A percentile compares a stretch with the other conserved stretches of the same genome.
These are phyloP conservation scores for Catagonus wagneri DNA, from an alignment of 2,113 vertebrate genomes.

Conservation along the genomic window DNA sequence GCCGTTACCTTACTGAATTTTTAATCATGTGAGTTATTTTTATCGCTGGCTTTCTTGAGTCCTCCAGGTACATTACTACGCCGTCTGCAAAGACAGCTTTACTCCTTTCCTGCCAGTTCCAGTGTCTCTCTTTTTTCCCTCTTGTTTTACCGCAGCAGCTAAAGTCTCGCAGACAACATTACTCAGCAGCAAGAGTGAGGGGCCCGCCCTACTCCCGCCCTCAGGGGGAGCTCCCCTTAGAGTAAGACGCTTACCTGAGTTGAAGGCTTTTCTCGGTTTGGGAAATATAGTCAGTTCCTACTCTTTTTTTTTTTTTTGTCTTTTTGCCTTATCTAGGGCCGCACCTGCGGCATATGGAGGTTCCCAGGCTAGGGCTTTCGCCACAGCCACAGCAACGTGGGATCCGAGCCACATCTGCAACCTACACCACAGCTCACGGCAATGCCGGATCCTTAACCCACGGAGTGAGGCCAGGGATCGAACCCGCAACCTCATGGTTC, in stretches of 20 bases:
- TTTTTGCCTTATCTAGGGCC: too few species aligned
- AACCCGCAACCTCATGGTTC: too few species aligned
- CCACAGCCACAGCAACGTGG: too few species aligned
- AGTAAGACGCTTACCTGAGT: not conserved
- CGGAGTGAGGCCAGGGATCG: too few species aligned
- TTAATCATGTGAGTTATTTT: not conserved
- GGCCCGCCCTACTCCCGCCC: not conserved
- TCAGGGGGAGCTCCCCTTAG: not conserved
- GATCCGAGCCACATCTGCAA: too few species aligned
- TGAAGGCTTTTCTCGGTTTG: too few species aligned
- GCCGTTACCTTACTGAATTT: not conserved
- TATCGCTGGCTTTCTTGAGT: not conserved
- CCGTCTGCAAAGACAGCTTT: not conserved
- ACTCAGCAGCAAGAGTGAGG: accelerated
- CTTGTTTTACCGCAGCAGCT: not conserved
- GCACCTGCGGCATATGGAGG: too few species aligned
- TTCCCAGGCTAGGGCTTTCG: too few species aligned
- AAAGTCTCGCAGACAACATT: not conserved
- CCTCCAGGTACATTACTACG: not conserved
- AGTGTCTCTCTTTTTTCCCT: not conserved
- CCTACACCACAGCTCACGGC: too few species aligned
- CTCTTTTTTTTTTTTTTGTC: too few species aligned
- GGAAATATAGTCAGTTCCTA: not conserved
- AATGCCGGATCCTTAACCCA: too few species aligned
- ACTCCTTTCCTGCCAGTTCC: not conserved